Evolutionary conservation across 2,888 invertebrate genomes (phyloP).

Genomic region (Trissolcus brochymenae): DNA sequence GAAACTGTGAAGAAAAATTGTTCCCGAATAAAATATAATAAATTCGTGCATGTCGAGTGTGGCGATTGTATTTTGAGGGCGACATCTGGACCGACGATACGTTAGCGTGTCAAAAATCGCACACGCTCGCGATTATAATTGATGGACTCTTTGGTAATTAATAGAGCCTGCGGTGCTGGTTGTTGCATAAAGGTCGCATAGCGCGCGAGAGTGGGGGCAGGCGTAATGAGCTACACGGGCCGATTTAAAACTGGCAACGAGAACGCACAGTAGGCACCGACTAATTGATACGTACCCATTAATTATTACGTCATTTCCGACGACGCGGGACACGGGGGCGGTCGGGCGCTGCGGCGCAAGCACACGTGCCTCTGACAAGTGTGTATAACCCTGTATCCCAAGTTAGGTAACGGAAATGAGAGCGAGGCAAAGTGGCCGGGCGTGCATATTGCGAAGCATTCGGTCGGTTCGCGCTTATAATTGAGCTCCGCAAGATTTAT

Average conservation of each 20-base stretch:
- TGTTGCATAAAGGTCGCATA: constrained; percentile 53
- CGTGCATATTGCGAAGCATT: constrained; percentile 47
- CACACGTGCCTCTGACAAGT: constrained; percentile 72
- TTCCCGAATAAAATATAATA: constrained; percentile 21
- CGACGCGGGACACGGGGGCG: constrained; percentile 52
- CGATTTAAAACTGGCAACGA: constrained; percentile 70
- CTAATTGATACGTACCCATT: constrained; percentile 75
- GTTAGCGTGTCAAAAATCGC: constrained; percentile 75
- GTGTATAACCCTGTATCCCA: constrained; percentile 54
- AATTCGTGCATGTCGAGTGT: constrained; percentile 34
- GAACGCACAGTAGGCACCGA: constrained; percentile 63
- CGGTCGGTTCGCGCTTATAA: constrained; percentile 49
- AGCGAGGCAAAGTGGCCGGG: constrained; percentile 33
- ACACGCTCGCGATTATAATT: constrained; percentile 69
- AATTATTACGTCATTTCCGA: constrained; percentile 76
- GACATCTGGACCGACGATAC: constrained; percentile 75
- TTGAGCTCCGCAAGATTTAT: constrained; percentile 62
- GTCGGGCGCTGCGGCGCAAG: constrained; percentile 66
- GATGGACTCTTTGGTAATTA: constrained; percentile 75
- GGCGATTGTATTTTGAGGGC: constrained; percentile 59
- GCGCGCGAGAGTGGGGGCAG: constrained; percentile 45
- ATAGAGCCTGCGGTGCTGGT: constrained; percentile 66
- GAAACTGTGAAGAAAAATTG: constrained; percentile 23
- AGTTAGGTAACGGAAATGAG: constrained; percentile 52
- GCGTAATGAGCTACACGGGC: constrained; percentile 58